Percentiles rank a stretch among this genome's conserved stretches.
These are phyloP conservation scores for Rhagoletis zephyria DNA, from an alignment of 1,140 invertebrate species.

Conservation along the genomic window DNA sequence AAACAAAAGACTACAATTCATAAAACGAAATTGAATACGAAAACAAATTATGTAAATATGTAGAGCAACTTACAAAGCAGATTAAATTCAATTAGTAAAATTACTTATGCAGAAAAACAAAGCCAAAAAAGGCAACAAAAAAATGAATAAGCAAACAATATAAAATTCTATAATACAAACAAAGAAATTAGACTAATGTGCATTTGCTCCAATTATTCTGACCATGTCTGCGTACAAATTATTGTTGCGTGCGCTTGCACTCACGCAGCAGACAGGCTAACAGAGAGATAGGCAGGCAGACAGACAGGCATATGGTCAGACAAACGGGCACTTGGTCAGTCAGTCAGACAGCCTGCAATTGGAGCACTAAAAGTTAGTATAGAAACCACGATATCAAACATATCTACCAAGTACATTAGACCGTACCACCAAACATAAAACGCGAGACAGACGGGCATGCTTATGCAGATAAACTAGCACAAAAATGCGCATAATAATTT, in stretches of 20 bases:
- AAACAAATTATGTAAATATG: neutral
- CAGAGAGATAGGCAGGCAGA: too few species aligned
- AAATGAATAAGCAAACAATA: constrained; percentile 21
- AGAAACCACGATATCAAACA: too few species aligned
- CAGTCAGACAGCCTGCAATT: neutral
- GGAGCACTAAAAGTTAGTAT: too few species aligned
- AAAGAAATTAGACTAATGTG: neutral
- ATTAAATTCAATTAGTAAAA: constrained; percentile 54
- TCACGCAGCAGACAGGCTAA: neutral
- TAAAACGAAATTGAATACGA: neutral
- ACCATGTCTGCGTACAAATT: constrained; percentile 14
- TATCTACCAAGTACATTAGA: too few species aligned
- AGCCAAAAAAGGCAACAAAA: neutral
- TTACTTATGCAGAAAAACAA: constrained; percentile 47
- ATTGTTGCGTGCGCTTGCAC: constrained; percentile 20
- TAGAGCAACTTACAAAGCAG: neutral
- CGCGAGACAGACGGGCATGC: too few species aligned
- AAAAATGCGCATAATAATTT: too few species aligned
- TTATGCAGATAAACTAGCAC: too few species aligned
- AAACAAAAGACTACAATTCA: neutral
- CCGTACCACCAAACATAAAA: too few species aligned
- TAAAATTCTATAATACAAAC: neutral
- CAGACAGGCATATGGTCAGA: neutral
- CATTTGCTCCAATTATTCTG: constrained; percentile 49
- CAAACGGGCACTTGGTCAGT: neutral